Evolutionary conservation across 1,140 invertebrate genomes (phyloP).

Genomic region (Chironomus tepperi): DNA sequence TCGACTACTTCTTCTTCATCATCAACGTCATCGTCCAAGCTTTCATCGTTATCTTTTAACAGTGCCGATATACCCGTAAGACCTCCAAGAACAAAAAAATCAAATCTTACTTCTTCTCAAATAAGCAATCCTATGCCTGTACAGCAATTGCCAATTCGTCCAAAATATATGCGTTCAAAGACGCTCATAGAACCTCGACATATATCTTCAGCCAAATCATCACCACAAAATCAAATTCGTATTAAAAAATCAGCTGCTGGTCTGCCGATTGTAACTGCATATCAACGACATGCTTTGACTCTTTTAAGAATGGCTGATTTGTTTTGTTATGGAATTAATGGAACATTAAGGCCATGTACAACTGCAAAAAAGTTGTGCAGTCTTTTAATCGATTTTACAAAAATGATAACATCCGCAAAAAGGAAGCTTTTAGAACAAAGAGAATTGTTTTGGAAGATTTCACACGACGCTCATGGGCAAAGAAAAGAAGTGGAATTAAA

Average conservation of each 20-base stretch:
- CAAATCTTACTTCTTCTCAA: background rate
- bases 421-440: conserved; percentile 69
- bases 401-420: conserved; percentile 67
- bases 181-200: conserved; percentile 43
- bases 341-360: conserved; percentile 44
- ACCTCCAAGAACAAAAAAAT: conserved; percentile 31
- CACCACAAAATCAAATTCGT: conserved; percentile 29
- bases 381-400: conserved; percentile 67
- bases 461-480: conserved; percentile 53
- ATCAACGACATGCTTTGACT: conserved; percentile 70
- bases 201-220: conserved; percentile 34
- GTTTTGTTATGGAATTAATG: conserved; percentile 61
- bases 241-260: conserved; percentile 43
- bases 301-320: conserved; percentile 73
- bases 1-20: background rate
- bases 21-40: conserved; percentile 11
- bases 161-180: conserved; percentile 43
- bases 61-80: conserved; percentile 30
- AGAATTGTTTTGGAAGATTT: conserved; percentile 63
- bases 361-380: conserved; percentile 60
- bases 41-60: background rate
- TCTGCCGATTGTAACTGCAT: conserved; percentile 68
- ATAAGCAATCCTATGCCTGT: conserved; percentile 25
- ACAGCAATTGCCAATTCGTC: conserved; percentile 31
- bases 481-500: conserved; percentile 61